Evolutionary conservation across 2,888 invertebrate species (phyloP).

Genomic region (Nomada fabriciana): DNA sequence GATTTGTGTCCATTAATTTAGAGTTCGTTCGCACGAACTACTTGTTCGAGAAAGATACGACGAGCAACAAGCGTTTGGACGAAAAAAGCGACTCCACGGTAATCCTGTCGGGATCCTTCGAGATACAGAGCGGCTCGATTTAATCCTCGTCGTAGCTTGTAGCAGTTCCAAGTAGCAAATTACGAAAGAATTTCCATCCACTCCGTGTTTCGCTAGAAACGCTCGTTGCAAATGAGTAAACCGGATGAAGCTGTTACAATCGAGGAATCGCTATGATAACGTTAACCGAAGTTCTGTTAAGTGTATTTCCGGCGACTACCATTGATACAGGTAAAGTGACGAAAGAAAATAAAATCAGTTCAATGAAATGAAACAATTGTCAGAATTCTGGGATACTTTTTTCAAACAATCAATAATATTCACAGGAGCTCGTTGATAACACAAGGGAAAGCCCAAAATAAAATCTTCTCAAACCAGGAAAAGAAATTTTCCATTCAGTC

Average conservation of each 20-base stretch:
- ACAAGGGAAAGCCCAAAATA: too few species aligned
- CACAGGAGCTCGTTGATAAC: too few species aligned
- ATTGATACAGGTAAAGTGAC: too few species aligned
- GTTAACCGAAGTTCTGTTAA: background rate
- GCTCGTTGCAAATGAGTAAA: background rate
- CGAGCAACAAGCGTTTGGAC: constrained; percentile 4
- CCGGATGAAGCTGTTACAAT: background rate
- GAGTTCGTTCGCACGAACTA: background rate
- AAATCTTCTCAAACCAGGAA: background rate
- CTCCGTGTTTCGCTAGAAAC: background rate
- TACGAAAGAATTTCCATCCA: constrained; percentile 23
- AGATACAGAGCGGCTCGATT: constrained; percentile 7
- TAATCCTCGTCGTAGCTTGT: constrained; percentile 20
- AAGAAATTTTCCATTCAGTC: too few species aligned
- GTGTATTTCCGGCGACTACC: background rate
- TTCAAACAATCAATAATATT: too few species aligned
- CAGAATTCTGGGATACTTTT: too few species aligned
- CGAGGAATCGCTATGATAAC: background rate
- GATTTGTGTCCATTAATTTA: background rate
- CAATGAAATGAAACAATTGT: too few species aligned
- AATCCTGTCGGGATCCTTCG: constrained; percentile 15
- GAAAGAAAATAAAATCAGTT: too few species aligned
- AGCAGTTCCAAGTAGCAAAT: constrained; percentile 22
- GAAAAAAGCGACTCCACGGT: constrained; percentile 9
- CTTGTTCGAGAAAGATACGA: background rate